Conservation (phyloP, 2,797 vertebrate species). For the Coreius guichenoti region DNA sequence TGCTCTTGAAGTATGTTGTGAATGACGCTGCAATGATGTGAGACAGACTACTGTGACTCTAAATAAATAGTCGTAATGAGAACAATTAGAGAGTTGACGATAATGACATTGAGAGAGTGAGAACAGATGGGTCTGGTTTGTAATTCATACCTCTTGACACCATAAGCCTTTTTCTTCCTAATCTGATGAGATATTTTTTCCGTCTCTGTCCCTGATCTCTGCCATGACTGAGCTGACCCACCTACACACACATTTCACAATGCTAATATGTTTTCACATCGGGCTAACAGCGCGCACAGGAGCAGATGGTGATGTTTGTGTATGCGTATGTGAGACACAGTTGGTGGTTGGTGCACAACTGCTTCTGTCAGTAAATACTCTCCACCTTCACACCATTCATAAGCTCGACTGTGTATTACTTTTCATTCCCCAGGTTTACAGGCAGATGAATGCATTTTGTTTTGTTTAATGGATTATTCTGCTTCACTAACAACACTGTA, state of each 20-base stretch:
- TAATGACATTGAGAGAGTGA: slow-evolving; percentile 57
- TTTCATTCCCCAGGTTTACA: slow-evolving; percentile 1
- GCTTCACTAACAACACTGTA: neutral
- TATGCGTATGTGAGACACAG: slow-evolving; percentile 34
- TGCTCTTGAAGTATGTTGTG: slow-evolving; percentile 12
- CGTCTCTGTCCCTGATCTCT: slow-evolving; percentile 59
- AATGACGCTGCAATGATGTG: slow-evolving; percentile 36
- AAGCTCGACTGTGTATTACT: neutral
- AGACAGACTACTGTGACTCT: slow-evolving; percentile 30
- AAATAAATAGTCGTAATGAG: slow-evolving; percentile 61
- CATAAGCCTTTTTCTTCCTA: slow-evolving; percentile 44
- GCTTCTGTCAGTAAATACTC: slow-evolving; percentile 44
- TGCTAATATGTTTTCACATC: slow-evolving; percentile 38
- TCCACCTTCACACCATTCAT: slow-evolving; percentile 42
- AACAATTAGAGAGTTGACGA: slow-evolving; percentile 63
- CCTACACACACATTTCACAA: slow-evolving; percentile 50
- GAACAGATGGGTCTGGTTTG: slow-evolving; percentile 64
- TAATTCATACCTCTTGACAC: slow-evolving; percentile 53
- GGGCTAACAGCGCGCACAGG: slow-evolving; percentile 42
- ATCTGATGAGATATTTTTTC: slow-evolving; percentile 56
- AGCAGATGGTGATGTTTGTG: slow-evolving; percentile 77
- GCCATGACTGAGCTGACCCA: slow-evolving; percentile 59
- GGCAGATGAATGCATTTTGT: neutral
- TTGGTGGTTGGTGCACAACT: slow-evolving; percentile 52
- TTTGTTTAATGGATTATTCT: neutral